Conservation (phyloP, 2,888 invertebrate genomes). For the Chouioia cunea region DNA sequence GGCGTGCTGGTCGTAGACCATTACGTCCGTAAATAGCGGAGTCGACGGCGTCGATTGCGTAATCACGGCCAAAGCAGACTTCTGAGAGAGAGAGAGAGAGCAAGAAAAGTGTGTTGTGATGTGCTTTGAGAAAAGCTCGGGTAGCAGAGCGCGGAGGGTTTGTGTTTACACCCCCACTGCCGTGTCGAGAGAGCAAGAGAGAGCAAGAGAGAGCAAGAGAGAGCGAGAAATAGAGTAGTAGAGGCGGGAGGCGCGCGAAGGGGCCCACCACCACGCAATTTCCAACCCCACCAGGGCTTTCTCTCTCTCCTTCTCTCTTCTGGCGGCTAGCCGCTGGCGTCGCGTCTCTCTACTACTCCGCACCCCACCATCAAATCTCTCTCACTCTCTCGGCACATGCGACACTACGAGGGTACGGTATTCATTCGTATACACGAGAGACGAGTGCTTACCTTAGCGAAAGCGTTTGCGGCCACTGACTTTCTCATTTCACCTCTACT, state of each 20-base stretch:
- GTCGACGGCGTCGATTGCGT: too few species aligned
- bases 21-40: too few species aligned
- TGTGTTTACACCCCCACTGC: conserved; percentile 67
- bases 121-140: too few species aligned
- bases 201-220: neutral
- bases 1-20: too few species aligned
- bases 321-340: neutral
- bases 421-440: too few species aligned
- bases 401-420: neutral
- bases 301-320: conserved; percentile 27
- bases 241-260: neutral
- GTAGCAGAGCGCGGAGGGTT: conserved; percentile 35
- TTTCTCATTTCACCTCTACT: too few species aligned
- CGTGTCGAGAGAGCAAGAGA: conserved; percentile 14
- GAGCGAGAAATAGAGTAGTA: conserved; percentile 14
- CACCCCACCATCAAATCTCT: conserved; percentile 19
- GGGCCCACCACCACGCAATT: conserved; percentile 68
- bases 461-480: too few species aligned
- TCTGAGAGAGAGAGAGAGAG: too few species aligned
- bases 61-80: too few species aligned
- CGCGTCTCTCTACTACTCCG: conserved; percentile 41
- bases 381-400: neutral
- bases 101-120: too few species aligned
- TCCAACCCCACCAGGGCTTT: conserved; percentile 66
- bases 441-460: too few species aligned